A percentile compares a stretch with the other conserved stretches of the same genome.
phyloP scores from a whole-genome alignment of 2,113 vertebrate species.

The Eptatretus burgeri region DNA sequence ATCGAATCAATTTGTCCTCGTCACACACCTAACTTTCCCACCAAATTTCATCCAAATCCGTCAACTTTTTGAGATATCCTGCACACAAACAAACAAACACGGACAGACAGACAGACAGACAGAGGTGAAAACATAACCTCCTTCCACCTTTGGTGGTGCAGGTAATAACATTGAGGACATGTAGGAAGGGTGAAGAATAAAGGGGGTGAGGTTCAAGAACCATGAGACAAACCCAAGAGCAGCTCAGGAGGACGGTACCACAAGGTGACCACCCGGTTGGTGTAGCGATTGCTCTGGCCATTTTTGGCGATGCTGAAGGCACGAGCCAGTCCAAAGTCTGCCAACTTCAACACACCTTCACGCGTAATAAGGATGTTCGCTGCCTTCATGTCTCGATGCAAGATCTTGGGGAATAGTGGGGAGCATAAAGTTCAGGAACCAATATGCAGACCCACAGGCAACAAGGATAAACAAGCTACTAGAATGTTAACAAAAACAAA shows the following conservation, averaged over 20 bases:
- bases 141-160: too few relatives aligned
- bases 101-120: too few relatives aligned
- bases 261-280: conserved; percentile 75
- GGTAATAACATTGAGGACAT: too few relatives aligned
- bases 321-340: conserved; percentile 70
- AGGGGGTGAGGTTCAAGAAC: too few relatives aligned
- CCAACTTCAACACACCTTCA: conserved; percentile 73
- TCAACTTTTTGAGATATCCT: too few relatives aligned
- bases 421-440: neutral
- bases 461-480: neutral
- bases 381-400: conserved; percentile 94
- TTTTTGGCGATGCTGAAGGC: conserved; percentile 93
- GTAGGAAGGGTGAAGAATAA: too few relatives aligned
- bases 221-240: conserved; percentile 41
- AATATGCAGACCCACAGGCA: fast-evolving
- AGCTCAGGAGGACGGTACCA: conserved; percentile 92
- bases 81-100: too few relatives aligned
- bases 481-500: fast-evolving
- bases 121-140: too few relatives aligned
- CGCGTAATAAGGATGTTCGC: conserved; percentile 82
- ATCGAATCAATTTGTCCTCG: too few relatives aligned
- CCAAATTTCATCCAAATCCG: too few relatives aligned
- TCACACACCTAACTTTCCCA: too few relatives aligned
- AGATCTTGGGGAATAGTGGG: conserved; percentile 24
- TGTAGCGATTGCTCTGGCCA: conserved; percentile 89